Percentiles rank a stretch among this genome's conserved stretches.
phyloP scores from a whole-genome alignment of 2,888 invertebrate genomes.

The Stegophylla sp. region DNA sequence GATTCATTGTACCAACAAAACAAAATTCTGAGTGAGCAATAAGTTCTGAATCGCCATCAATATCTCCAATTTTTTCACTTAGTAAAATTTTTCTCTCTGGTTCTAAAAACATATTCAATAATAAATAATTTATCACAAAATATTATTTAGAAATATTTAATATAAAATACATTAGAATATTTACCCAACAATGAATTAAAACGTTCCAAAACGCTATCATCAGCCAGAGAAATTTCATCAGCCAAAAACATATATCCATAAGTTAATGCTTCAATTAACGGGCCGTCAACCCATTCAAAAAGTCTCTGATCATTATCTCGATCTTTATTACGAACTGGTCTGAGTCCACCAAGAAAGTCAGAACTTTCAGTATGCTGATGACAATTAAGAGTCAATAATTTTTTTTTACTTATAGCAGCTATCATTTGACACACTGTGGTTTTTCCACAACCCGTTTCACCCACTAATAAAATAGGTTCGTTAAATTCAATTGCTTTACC shows the following conservation, averaged over 20 bases:
- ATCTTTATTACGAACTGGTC: constrained; percentile 80
- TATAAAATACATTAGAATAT: too few species aligned
- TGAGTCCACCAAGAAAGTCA: constrained; percentile 93
- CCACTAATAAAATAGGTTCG: constrained; percentile 94
- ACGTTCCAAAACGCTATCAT: constrained; percentile 96
- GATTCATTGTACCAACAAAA: constrained; percentile 98
- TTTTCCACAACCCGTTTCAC: constrained; percentile 98
- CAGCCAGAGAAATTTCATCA: constrained; percentile 98
- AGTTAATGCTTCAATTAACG: constrained; percentile 88
- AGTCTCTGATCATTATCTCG: constrained; percentile 65
- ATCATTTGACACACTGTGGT: constrained; percentile 93
- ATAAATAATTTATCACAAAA: not conserved
- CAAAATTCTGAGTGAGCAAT: constrained; percentile 79
- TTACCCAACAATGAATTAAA: constrained; percentile 87
- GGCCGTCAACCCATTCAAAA: constrained; percentile 98
- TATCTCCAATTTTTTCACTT: constrained; percentile 81
- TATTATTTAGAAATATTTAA: constrained; percentile 33
- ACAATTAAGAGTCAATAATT: constrained; percentile 87
- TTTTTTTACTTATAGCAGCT: constrained; percentile 73
- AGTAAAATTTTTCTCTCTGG: constrained; percentile 89
- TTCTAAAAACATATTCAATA: constrained; percentile 67
- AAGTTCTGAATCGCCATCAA: constrained; percentile 64
- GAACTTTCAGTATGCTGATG: constrained; percentile 99
- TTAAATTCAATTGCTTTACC: constrained; percentile 86
- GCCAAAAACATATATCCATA: constrained; percentile 88